Base-by-base conservation (phyloP, 2,797 vertebrate genomes). In the Anguilla marmorata region DNA sequence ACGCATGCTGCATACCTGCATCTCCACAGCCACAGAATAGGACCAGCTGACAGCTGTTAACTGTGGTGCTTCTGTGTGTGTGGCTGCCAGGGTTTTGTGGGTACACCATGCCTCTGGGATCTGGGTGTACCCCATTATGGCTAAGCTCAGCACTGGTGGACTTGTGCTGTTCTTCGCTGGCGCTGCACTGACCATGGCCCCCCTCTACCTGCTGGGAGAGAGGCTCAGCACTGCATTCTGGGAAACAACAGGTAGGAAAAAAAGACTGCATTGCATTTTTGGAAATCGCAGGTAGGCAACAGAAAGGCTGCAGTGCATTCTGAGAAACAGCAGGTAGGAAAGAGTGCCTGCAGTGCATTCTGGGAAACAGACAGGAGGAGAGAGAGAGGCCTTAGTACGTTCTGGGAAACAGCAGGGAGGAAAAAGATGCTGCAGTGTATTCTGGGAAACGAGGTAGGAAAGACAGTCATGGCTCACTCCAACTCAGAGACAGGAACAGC, bases 41-140 rank as follows among this genome's bases (percentile, higher is more conserved):
- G 58, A 12, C 16, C 30, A 1, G 11, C 21, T 79, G 48, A 66
- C n/a, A 56, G 16, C 8, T 19, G 37, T 19, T n/a, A 0, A 60
- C 58, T 60, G 58, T 2, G 16, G 58, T 1, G 87, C 54, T 48
- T 14, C 30, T 85, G 41, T 88, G 19, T 21, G 14, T 88, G 1
- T 86, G 11, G 87, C 76, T 89, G 86, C 37, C 91, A 94, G 94
- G 92, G 82, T 95, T 37, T 4, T 93, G 0, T 93, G 92, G 94
- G 90, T 94, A 87, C 90, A 90, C 90, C 69, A 93, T 63, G 91
- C 48, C 19, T 91, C 91, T 16, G 93, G 92, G 50, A 91, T 94
- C 88, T 96, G 94, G 94, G 92, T 92, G n/a, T 94, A 94, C 87
- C 95, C 93, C 52, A 92, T 95, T 90, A 91, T 94, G 89, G 93